These are phyloP conservation scores for Phrynocephalus forsythii DNA, from an alignment of 2,797 vertebrate species.

Conservation along the genomic window DNA sequence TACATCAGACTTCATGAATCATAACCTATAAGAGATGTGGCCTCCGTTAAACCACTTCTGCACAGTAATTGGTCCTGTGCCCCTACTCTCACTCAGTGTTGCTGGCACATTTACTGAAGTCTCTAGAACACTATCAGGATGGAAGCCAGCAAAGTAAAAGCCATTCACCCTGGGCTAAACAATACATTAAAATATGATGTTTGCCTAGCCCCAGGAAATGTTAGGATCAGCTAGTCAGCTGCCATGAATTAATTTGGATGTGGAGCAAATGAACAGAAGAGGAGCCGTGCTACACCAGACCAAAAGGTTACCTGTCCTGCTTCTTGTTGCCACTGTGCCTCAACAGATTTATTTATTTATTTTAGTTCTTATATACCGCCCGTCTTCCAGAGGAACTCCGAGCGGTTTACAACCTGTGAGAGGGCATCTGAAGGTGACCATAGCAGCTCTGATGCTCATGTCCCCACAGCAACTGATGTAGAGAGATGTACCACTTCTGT, in stretches of 20 bases:
- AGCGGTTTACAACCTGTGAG: neutral
- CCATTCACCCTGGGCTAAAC: neutral
- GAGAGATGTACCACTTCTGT: neutral
- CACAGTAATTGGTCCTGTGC: neutral
- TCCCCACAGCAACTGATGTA: neutral
- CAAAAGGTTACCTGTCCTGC: neutral
- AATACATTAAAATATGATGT: neutral
- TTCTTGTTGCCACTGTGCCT: no score
- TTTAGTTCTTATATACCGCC: no score
- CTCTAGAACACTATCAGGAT: neutral
- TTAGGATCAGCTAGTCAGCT: constrained; percentile 2
- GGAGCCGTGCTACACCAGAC: neutral
- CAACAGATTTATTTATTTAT: no score
- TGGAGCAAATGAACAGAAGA: neutral
- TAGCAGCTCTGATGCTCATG: neutral
- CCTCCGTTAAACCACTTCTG: neutral
- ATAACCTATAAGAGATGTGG: neutral
- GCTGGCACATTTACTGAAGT: neutral
- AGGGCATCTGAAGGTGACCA: neutral
- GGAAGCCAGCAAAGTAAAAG: neutral
- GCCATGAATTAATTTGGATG: neutral
- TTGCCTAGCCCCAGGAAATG: neutral
- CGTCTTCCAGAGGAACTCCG: no score
- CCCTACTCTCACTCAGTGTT: neutral
- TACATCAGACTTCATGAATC: neutral